Evolutionary conservation across 1,140 invertebrate species (phyloP).

Genomic region (Drosophila kohkoa): DNA sequence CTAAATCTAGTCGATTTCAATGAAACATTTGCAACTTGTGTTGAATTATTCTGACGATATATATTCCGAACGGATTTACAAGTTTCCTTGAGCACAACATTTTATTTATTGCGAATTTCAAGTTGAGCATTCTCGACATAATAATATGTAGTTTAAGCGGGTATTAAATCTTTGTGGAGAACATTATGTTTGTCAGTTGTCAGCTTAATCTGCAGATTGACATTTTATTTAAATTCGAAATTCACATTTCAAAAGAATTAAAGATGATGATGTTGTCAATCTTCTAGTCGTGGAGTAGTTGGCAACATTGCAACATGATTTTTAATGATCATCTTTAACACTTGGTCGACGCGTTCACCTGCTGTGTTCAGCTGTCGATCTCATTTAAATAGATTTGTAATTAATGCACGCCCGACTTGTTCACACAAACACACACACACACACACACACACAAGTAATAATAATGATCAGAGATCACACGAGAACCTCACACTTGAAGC

Average conservation of each 20-base stretch:
- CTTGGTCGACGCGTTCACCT: constrained; percentile 33
- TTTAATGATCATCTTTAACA: constrained; percentile 39
- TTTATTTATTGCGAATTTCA: neutral
- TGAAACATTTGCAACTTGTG: neutral
- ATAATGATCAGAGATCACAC: constrained; percentile 68
- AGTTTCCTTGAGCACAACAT: neutral
- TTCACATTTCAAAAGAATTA: constrained; percentile 16
- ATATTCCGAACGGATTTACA: neutral
- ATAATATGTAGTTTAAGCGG: constrained; percentile 20
- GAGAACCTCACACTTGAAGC: constrained; percentile 73
- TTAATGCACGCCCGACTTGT: constrained; percentile 60
- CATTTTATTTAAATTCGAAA: neutral
- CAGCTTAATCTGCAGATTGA: constrained; percentile 1
- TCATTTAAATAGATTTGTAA: constrained; percentile 77
- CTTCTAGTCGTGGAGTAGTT: neutral
- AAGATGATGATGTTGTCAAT: constrained; percentile 19
- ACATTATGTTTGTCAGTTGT: constrained; percentile 15
- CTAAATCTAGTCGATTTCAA: neutral
- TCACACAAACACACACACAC: constrained; percentile 43
- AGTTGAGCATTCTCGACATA: neutral
- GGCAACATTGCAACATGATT: constrained; percentile 41
- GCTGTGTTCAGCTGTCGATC: constrained; percentile 41
- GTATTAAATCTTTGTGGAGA: constrained; percentile 6
- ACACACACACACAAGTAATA: constrained; percentile 24
- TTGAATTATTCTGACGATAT: neutral